Evolutionary conservation across 64 coral and sea anemone genomes (phyloP), one percentile per base, ranked within the genome.

Genomic region (Montipora capricornis): DNA sequence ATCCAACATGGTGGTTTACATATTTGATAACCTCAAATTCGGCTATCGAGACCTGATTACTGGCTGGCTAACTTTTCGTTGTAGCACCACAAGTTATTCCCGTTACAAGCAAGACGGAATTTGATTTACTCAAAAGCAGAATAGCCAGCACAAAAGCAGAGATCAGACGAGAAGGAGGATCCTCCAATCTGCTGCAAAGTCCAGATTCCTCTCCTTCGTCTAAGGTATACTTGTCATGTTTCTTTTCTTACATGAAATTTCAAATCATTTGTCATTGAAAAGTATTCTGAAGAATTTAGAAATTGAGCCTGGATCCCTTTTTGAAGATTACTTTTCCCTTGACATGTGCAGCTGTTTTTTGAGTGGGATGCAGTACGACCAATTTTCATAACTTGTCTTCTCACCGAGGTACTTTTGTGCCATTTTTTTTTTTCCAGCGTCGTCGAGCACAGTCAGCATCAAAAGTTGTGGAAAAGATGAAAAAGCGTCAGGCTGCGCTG

Each of bases 381-480:
- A 55, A 0, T 55, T 55, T 10, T 7, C 52, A 55, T 5, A 5
- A 55, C 6, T 55, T 10, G 52, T 55, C 10, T 10, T 55, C 52
- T 55, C 52, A 55, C 52, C 10, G 52, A 55, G 5, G 10, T 55
- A 37, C 13, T 83, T 26, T 6, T 57, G 53, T 57, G 14, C 61
- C 8, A 2, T 19, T 94, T 61, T 90, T 58, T 82, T 45, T 70
- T 89, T 16, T 24, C 47, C 71, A 96, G 95, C 84, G 95, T 68
- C 90, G 93, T 77, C 91, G 98, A 20, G 90, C 88, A 16, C 90
- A 85, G 5, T 96, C 98, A 66, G 89, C 93, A 1, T 92, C 93
- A 51, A 99, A 99, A 51, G 44, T 81, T 9, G 94, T 99, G n/a
- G 98, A 99, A 53, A 94, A 94, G 81, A 47, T 99, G 55, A 95